A percentile compares a stretch with the other conserved stretches of the same genome.
Evolutionary conservation across 2,113 vertebrate genomes (phyloP).

Genomic region (Oreochromis spilurus): DNA sequence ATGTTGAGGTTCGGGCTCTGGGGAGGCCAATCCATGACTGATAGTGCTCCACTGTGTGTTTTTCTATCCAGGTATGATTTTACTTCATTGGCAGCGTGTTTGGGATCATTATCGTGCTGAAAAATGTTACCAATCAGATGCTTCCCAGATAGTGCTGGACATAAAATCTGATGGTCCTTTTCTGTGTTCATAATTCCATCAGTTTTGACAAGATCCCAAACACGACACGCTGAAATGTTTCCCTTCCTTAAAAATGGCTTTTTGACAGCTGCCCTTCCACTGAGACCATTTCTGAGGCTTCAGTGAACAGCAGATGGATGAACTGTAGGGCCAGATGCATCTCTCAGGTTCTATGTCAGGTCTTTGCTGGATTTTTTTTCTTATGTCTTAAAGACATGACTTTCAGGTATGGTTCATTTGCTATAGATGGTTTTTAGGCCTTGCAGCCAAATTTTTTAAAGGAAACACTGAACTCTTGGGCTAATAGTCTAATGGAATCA

Average conservation of each 20-base stretch:
- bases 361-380: neutral
- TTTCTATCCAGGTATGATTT: neutral
- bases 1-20: neutral
- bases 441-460: neutral
- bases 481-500: neutral
- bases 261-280: neutral
- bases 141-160: neutral
- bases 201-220: neutral
- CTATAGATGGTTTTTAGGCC: neutral
- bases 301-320: neutral
- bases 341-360: neutral
- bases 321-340: neutral
- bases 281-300: neutral
- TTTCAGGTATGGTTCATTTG: neutral
- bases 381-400: neutral
- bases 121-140: neutral
- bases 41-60: neutral
- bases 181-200: neutral
- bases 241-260: neutral
- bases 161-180: neutral
- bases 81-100: neutral
- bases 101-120: neutral
- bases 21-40: neutral
- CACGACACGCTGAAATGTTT: neutral
- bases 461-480: neutral